Conservation (phyloP, 2,888 invertebrate species). For the Leptarthrus brevirostris region DNA sequence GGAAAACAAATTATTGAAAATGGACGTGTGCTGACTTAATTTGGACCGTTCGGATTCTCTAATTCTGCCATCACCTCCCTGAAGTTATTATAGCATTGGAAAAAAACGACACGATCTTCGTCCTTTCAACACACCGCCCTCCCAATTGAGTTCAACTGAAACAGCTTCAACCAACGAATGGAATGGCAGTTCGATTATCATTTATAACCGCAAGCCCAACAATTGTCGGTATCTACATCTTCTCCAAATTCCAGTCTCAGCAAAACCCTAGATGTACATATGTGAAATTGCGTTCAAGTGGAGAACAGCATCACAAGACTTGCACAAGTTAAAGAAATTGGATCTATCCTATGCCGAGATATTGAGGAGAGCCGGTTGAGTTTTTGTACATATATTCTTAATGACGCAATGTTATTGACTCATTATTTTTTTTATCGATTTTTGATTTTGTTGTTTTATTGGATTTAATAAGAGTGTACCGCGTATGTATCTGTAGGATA, state of each 20-base stretch:
- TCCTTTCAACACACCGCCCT: constrained; percentile 67
- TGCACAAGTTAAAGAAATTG: constrained; percentile 82
- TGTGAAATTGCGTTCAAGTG: constrained; percentile 69
- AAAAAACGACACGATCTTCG: constrained; percentile 71
- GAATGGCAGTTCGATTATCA: constrained; percentile 79
- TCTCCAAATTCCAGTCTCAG: constrained; percentile 62
- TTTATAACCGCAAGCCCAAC: constrained; percentile 73
- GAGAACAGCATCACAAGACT: constrained; percentile 84
- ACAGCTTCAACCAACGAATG: constrained; percentile 66
- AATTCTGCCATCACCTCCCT: constrained; percentile 76
- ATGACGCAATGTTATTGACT: constrained; percentile 6
- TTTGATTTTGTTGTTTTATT: constrained; percentile 26
- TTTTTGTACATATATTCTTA: constrained; percentile 24
- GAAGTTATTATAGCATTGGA: constrained; percentile 71
- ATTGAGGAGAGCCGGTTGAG: constrained; percentile 71
- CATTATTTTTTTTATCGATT: constrained; percentile 14
- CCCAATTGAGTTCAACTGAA: constrained; percentile 52
- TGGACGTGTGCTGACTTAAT: constrained; percentile 69
- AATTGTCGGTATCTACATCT: constrained; percentile 68
- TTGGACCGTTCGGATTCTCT: constrained; percentile 77
- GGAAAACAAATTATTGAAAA: constrained; percentile 62
- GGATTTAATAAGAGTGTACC: neutral
- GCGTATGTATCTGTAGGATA: constrained; percentile 40
- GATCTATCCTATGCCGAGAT: constrained; percentile 90
- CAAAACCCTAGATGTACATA: constrained; percentile 58